Evolutionary conservation across 1,140 invertebrate species (phyloP).

Genomic region (Drosophila varians): DNA sequence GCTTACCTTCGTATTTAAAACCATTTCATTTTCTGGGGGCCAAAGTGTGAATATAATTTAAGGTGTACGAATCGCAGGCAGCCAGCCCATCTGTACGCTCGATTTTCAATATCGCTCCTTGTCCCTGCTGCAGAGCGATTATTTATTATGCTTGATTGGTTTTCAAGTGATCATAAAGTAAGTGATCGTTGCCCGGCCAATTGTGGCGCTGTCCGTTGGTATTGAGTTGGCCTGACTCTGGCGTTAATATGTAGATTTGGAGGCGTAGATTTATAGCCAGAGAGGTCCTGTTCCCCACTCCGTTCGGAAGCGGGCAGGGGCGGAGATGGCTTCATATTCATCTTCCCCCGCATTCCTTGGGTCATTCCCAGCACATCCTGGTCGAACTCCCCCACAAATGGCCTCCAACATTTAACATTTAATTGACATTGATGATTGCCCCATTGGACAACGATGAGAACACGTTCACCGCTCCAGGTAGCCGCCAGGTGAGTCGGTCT

Average conservation of each 20-base stretch:
- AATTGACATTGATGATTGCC: conserved; percentile 78
- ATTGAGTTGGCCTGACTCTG: conserved; percentile 49
- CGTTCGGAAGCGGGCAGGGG: not conserved
- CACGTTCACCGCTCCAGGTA: conserved; percentile 43
- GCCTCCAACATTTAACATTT: conserved; percentile 70
- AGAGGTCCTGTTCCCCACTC: conserved; percentile 9
- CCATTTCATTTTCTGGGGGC: conserved; percentile 79
- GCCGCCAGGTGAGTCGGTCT: conserved; percentile 1
- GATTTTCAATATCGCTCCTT: conserved; percentile 79
- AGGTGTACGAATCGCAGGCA: conserved; percentile 47
- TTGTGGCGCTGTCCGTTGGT: conserved; percentile 59
- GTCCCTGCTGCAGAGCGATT: conserved; percentile 62
- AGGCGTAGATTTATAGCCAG: conserved; percentile 71
- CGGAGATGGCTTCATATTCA: conserved; percentile 57
- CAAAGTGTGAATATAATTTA: conserved; percentile 84
- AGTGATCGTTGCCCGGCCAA: conserved; percentile 73
- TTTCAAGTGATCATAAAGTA: conserved; percentile 84
- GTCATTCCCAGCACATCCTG: conserved; percentile 30
- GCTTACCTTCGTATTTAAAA: conserved; percentile 69
- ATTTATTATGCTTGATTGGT: conserved; percentile 83
- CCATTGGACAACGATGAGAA: conserved; percentile 68
- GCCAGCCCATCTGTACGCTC: conserved; percentile 35
- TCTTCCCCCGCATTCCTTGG: conserved; percentile 25
- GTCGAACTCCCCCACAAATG: conserved; percentile 61
- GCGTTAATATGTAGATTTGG: conserved; percentile 80